Evolutionary conservation across 2,888 invertebrate species (phyloP).

Genomic region (Spatulosminthurus flaviceps): DNA sequence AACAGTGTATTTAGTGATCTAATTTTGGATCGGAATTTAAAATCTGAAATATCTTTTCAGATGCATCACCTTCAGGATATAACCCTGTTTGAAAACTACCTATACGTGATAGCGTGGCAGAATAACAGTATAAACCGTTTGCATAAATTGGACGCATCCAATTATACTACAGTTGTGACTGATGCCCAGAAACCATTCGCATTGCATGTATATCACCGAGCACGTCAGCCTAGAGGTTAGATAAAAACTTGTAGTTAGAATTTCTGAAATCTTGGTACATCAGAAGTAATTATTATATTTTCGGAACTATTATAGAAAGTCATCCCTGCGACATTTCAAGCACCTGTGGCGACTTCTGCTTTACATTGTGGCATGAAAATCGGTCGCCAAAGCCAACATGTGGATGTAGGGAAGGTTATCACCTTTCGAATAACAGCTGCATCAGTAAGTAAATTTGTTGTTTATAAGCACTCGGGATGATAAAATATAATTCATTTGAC

Average conservation of each 20-base stretch:
- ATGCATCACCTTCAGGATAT: constrained; percentile 77
- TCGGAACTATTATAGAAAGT: constrained; percentile 19
- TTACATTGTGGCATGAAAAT: constrained; percentile 71
- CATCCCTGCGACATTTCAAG: constrained; percentile 22
- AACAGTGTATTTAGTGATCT: too few species aligned
- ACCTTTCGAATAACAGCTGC: constrained; percentile 71
- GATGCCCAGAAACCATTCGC: constrained; percentile 73
- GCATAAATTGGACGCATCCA: constrained; percentile 71
- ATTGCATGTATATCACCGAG: constrained; percentile 79
- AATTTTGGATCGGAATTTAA: too few species aligned
- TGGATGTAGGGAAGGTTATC: constrained; percentile 63
- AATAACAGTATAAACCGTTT: constrained; percentile 74
- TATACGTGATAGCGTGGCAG: constrained; percentile 79
- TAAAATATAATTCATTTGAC: too few species aligned
- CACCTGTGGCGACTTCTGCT: constrained; percentile 79
- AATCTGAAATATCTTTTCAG: constrained; percentile 65
- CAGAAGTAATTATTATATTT: constrained; percentile 40
- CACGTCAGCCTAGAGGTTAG: constrained; percentile 79
- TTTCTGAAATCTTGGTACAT: too few species aligned
- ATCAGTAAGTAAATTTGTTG: constrained; percentile 68
- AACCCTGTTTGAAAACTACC: constrained; percentile 76
- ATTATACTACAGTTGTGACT: constrained; percentile 67
- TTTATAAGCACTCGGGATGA: too few species aligned
- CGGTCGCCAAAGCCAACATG: constrained; percentile 75
- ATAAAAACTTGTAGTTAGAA: too few species aligned